Evolutionary conservation across 2,797 vertebrate species (phyloP), one percentile per base, ranked within the genome.

Genomic region (Sebastes kiyomatsui): DNA sequence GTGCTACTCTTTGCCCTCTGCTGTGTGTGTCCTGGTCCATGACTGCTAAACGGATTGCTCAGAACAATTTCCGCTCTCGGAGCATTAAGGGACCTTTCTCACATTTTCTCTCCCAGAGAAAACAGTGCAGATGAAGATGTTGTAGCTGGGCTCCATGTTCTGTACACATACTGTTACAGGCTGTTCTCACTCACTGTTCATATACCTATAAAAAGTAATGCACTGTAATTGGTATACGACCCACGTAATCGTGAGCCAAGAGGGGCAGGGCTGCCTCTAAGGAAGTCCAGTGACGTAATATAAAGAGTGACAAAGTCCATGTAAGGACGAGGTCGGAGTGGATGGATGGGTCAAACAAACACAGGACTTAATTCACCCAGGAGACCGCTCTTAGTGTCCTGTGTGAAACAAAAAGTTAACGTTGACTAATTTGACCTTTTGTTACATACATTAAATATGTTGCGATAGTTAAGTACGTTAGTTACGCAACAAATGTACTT

Each of bases 1-100:
- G 68, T 79, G 82, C 77, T 76, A 72, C 46, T 79, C 75, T 73
- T 6, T 81, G 80, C 81, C 76, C 82, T 83, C 67, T 11, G 75
- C 79, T 58, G 49, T 33, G 71, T 65, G 84, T 72, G 72, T 12
- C 33, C 55, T 60, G 55, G 79, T 28, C 72, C 86, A 59, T 85
- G 86, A 85, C 80, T 86, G 65, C 88, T 89, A 85, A 91, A 84
- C 60, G 72, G 80, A 69, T 74, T 22, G 22, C 72, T 82, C 76
- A 60, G 56, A 70, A 79, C 33, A 33, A 27, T 55, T 80, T 81
- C 75, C 0, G 18, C 49, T 70, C 74, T 70, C 61, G 12, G 23
- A 77, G 70, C 59, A 70, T 77, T 81, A 25, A 56, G 2, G 10
- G 55, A 60, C 54, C 71, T 76, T 75, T 65, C 69, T 60, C 55